Evolutionary conservation across 2,888 invertebrate genomes (phyloP), one percentile per base, ranked within the genome.

Genomic region (Amphiduros pacificus): DNA sequence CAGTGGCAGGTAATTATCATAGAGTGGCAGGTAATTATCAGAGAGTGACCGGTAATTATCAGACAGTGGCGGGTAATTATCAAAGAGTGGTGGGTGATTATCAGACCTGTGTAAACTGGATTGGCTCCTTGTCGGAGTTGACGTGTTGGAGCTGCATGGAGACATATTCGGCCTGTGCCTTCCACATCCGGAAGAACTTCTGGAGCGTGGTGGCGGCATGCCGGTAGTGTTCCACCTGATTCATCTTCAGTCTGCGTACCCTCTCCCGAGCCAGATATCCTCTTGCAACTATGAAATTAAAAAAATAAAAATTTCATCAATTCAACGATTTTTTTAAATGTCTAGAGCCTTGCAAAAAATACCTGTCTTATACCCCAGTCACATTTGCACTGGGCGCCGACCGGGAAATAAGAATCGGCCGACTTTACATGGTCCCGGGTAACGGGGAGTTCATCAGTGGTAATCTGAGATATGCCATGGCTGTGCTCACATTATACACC

Each of bases 161-260:
- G n/a, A 55, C 40, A 32, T 52, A 31, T 11, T 29, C 4, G 11
- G 61, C 40, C 51, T 61, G 63, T 11, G 63, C 66, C 28, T 50
- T 92, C 94, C 94, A 94, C 82, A 89, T 91, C 79, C 88, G 88
- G 69, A 89, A 86, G 79, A 83, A 89, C 77, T 88, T 92, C 71
- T 88, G 87, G 71, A 94, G 87, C 75, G 92, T 89, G 27, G 67
- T 84, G 75, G 70, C 81, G 71, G 74, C 84, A n/a, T 20, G 14
- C 26, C 22, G 36, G 29, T 29, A 41, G 6, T 24, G 20, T 11
- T 50, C 56, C 44, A 49, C 62, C 9, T 28, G 4, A 4, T 40
- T 22, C 51, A 55, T 55, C 55, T 50, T 40, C 27, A 55, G 11
- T 4, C 44, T 11, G 14, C 36, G 44, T 1, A 62, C 26, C 24